Percentiles rank a stretch among this genome's conserved stretches.
These are phyloP conservation scores for Aspidiotus rigidus DNA, from an alignment of 2,888 invertebrate genomes.

Conservation along the genomic window DNA sequence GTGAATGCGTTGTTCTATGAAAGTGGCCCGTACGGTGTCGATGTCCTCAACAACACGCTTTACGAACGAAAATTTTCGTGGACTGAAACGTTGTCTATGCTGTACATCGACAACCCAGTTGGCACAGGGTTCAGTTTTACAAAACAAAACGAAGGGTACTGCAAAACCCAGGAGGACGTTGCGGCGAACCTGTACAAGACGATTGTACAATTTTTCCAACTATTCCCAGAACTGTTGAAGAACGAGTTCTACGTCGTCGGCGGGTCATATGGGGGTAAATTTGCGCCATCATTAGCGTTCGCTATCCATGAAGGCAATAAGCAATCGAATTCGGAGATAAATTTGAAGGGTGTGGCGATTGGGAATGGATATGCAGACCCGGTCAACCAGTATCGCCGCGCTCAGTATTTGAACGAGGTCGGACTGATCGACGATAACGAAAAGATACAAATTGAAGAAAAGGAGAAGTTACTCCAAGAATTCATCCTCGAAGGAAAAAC, in stretches of 20 bases:
- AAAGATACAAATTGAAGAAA: slow-evolving; percentile 39
- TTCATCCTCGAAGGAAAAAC: slow-evolving; percentile 57
- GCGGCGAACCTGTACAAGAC: slow-evolving; percentile 69
- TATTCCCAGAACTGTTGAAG: slow-evolving; percentile 64
- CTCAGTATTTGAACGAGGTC: slow-evolving; percentile 68
- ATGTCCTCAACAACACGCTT: slow-evolving; percentile 46
- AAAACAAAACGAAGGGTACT: slow-evolving; percentile 62
- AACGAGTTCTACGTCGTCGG: slow-evolving; percentile 80
- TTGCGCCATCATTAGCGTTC: slow-evolving; percentile 65
- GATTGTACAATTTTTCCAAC: slow-evolving; percentile 67
- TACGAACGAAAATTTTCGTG: slow-evolving; percentile 64
- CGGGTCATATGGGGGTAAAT: slow-evolving; percentile 80
- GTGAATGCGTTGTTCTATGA: slow-evolving; percentile 72
- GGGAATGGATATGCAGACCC: slow-evolving; percentile 77
- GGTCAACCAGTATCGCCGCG: slow-evolving; percentile 63
- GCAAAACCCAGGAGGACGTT: slow-evolving; percentile 66
- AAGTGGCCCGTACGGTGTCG: slow-evolving; percentile 59
- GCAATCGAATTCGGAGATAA: slow-evolving; percentile 53
- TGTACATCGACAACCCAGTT: slow-evolving; percentile 55
- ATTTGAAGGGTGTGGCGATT: slow-evolving; percentile 61
- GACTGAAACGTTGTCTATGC: slow-evolving; percentile 59
- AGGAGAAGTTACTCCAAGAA: slow-evolving; percentile 47
- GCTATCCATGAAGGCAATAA: slow-evolving; percentile 52
- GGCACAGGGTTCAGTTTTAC: slow-evolving; percentile 90
- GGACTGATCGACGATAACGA: slow-evolving; percentile 52